These are phyloP conservation scores for Apistogramma diplotaenia DNA, from an alignment of 2,113 vertebrate genomes.

Conservation along the genomic window DNA sequence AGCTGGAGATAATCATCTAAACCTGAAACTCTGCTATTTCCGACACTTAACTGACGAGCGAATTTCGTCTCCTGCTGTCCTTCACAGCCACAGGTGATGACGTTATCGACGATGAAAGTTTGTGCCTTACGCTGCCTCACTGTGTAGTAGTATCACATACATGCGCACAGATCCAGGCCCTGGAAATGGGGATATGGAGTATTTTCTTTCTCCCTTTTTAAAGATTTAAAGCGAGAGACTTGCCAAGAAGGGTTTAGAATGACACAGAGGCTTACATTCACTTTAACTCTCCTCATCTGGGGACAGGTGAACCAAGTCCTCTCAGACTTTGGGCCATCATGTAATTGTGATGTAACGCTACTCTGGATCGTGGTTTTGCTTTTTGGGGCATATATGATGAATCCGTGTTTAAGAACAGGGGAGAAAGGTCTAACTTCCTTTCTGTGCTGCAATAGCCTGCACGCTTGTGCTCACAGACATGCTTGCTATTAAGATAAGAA, in stretches of 20 bases:
- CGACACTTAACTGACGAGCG: not conserved
- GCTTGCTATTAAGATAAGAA: slow-evolving; percentile 8
- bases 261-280: not conserved
- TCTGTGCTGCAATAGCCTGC: not conserved
- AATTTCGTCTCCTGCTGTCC: not conserved
- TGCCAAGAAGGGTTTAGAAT: slow-evolving; percentile 17
- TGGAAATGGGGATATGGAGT: slow-evolving; percentile 1
- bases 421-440: slow-evolving; percentile 14
- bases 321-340: not conserved
- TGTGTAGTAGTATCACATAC: slow-evolving; percentile 47
- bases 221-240: slow-evolving; percentile 47
- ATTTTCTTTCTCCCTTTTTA: slow-evolving; percentile 47
- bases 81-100: not conserved
- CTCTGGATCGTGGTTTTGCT: not conserved
- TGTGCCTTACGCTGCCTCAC: not conserved
- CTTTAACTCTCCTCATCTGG: not conserved
- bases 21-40: not conserved
- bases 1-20: not conserved
- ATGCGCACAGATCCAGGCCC: slow-evolving; percentile 18
- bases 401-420: not conserved
- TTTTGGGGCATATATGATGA: not conserved
- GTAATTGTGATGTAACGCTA: not conserved
- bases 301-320: not conserved
- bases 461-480: not conserved
- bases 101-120: slow-evolving; percentile 23